Conservation (phyloP, 2,888 invertebrate species). For the Ommatoiulus sabulosus region DNA sequence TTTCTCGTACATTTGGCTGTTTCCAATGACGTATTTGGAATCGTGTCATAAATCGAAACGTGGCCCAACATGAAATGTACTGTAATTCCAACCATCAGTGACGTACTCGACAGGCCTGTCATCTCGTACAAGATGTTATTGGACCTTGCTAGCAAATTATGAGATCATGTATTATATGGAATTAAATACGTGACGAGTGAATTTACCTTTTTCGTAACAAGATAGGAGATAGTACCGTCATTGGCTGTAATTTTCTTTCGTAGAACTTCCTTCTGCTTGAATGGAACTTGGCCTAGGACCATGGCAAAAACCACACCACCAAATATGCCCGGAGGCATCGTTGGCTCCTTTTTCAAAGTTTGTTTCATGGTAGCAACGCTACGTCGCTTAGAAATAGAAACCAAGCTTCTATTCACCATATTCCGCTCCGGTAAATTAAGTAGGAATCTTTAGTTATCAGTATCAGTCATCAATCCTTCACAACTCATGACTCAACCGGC, state of each 20-base stretch:
- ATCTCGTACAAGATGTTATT: no score
- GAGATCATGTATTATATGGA: no score
- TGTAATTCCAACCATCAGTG: no score
- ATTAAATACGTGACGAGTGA: neutral
- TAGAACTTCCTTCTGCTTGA: slow-evolving; percentile 37
- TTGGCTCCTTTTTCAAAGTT: neutral
- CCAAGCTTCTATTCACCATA: no score
- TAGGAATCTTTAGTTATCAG: no score
- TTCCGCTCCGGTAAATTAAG: neutral
- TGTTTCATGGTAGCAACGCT: slow-evolving; percentile 18
- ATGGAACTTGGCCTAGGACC: slow-evolving; percentile 32
- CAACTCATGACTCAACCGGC: neutral
- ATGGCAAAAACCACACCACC: slow-evolving; percentile 42
- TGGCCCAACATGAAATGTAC: no score
- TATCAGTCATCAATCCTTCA: neutral
- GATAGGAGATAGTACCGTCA: slow-evolving; percentile 53
- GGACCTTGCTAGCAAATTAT: no score
- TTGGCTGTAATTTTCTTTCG: slow-evolving; percentile 55
- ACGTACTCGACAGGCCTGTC: no score
- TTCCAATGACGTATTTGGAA: no score
- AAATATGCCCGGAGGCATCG: neutral
- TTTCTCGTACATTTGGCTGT: no score
- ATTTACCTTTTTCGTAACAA: slow-evolving; percentile 55
- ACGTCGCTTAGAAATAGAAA: neutral
- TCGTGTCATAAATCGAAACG: no score